Conservation (phyloP, 2,113 vertebrate genomes). For the Oryzias melastigma region DNA sequence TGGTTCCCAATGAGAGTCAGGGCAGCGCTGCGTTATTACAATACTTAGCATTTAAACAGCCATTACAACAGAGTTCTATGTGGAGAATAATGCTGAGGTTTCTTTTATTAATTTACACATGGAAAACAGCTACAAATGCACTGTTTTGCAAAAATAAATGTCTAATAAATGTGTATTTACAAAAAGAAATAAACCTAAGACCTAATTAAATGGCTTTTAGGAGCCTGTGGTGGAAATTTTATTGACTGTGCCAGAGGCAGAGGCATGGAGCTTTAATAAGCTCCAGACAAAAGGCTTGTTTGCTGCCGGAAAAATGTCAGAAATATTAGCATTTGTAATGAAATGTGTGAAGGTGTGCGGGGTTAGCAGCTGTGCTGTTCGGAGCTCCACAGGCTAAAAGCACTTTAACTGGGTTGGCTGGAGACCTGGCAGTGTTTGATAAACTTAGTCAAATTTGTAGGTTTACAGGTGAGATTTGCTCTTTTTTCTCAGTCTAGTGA, state of each 20-base stretch:
- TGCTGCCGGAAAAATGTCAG: background rate
- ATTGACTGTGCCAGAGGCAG: background rate
- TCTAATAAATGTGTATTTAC: background rate
- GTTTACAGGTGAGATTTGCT: too few relatives aligned
- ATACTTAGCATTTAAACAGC: too few relatives aligned
- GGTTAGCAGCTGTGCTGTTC: background rate
- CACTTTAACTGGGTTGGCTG: too few relatives aligned
- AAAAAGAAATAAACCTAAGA: background rate
- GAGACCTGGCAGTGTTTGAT: too few relatives aligned
- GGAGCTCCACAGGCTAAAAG: too few relatives aligned
- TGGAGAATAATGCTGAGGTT: too few relatives aligned
- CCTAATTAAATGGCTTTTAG: background rate
- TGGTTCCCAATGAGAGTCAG: too few relatives aligned
- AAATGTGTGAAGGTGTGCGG: background rate
- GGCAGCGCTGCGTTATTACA: too few relatives aligned
- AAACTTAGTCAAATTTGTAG: too few relatives aligned
- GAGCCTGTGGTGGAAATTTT: background rate
- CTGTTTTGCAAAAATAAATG: background rate
- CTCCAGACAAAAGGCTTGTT: background rate
- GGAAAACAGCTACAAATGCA: constrained; percentile 10
- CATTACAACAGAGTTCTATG: too few relatives aligned
- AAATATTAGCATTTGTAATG: background rate
- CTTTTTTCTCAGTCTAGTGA: too few relatives aligned
- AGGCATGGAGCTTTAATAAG: background rate
- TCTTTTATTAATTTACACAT: too few relatives aligned